phyloP scores from a whole-genome alignment of 1,140 invertebrate genomes.

The Anastrepha obliqua region DNA sequence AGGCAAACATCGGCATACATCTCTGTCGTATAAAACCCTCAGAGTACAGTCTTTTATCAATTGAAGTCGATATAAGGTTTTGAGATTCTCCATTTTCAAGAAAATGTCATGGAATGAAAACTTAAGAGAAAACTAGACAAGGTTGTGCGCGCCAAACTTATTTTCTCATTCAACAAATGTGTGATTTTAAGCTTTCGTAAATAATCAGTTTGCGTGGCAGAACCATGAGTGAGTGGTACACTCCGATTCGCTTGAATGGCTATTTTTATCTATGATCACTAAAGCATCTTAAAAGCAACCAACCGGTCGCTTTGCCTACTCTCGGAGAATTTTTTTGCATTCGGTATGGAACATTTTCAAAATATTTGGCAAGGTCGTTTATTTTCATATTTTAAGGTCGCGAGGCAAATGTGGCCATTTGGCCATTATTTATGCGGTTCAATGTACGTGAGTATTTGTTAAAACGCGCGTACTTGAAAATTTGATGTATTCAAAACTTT shows the following conservation, averaged over 20 bases:
- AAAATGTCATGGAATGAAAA: no score
- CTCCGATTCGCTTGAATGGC: neutral
- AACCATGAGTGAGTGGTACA: no score
- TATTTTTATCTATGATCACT: neutral
- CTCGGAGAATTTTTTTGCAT: neutral
- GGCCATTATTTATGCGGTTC: neutral
- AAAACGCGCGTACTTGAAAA: neutral
- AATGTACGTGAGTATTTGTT: neutral
- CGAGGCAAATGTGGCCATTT: neutral
- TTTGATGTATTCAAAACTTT: neutral
- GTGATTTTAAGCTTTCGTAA: no score
- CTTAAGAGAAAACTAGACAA: no score
- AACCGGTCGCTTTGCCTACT: neutral
- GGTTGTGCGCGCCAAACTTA: no score
- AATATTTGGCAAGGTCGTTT: slow-evolving; percentile 53
- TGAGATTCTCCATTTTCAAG: no score
- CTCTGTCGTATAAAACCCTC: no score
- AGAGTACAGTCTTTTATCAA: no score
- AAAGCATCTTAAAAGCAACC: neutral
- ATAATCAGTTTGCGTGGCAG: no score
- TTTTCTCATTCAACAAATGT: no score
- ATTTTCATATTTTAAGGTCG: slow-evolving; percentile 40
- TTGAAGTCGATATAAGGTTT: no score
- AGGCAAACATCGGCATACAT: no score
- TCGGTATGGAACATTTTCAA: slow-evolving; percentile 39